These are phyloP conservation scores for Glossosoma conforme DNA, from an alignment of 1,140 invertebrate species.

Conservation along the genomic window DNA sequence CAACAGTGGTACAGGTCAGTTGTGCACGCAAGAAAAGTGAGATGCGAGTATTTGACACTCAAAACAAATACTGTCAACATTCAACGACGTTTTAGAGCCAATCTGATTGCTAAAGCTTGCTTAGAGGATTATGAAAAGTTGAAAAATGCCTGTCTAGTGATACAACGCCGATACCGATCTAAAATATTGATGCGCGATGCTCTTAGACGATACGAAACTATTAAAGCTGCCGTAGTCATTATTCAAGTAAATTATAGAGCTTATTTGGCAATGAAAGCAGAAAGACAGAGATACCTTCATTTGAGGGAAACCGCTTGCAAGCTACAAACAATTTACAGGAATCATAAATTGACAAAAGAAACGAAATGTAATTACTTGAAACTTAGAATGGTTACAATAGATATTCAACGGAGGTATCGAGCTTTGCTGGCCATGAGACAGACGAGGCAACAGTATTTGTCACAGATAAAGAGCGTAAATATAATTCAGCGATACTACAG, in stretches of 20 bases:
- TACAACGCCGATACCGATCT: conserved; percentile 34
- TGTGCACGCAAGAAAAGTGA: not conserved
- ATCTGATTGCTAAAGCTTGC: not conserved
- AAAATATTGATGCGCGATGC: conserved; percentile 12
- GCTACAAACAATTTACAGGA: conserved; percentile 29
- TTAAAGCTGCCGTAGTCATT: conserved; percentile 31
- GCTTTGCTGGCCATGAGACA: conserved; percentile 19
- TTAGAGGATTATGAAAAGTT: conserved; percentile 32
- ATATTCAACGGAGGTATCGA: conserved; percentile 33
- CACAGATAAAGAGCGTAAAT: conserved; percentile 35
- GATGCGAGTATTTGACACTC: conserved; percentile 5
- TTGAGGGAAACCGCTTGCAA: conserved; percentile 32
- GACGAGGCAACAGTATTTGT: conserved; percentile 27
- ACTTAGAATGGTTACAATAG: conserved; percentile 28
- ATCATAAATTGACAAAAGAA: conserved; percentile 21
- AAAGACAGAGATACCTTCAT: conserved; percentile 34
- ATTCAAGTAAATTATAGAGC: conserved; percentile 43
- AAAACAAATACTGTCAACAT: not conserved
- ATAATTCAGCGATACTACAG: conserved; percentile 49
- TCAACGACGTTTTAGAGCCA: conserved; percentile 1
- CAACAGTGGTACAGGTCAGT: conserved; percentile 17
- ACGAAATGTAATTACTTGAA: conserved; percentile 30
- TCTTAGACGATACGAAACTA: conserved; percentile 35
- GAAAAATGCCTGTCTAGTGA: conserved; percentile 32
- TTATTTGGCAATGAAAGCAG: conserved; percentile 32